These are phyloP conservation scores for Galemys pyrenaicus DNA, from an alignment of 2,113 vertebrate species.

Conservation along the genomic window DNA sequence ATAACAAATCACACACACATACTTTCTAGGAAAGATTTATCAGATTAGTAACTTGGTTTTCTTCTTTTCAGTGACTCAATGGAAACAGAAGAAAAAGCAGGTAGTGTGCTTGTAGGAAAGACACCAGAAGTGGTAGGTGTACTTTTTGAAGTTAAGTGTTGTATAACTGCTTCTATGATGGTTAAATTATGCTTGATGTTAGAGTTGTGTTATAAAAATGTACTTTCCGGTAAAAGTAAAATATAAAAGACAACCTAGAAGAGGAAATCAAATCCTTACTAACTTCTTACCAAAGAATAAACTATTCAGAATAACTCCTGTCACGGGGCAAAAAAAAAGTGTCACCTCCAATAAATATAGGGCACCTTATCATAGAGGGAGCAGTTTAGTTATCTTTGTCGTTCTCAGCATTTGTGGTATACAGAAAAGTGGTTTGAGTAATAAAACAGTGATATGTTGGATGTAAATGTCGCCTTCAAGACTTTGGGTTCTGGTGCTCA, in stretches of 20 bases:
- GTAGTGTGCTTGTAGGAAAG: slow-evolving; percentile 89
- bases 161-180: background rate
- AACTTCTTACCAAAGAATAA: background rate
- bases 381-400: background rate
- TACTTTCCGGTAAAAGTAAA: slow-evolving; percentile 29
- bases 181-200: background rate
- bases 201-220: slow-evolving; percentile 57
- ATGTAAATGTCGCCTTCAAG: background rate
- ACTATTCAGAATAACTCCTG: background rate
- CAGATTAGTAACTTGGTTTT: slow-evolving; percentile 45
- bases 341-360: background rate
- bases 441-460: background rate
- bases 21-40: slow-evolving; percentile 25
- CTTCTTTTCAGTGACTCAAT: slow-evolving; percentile 93
- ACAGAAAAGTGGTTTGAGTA: background rate
- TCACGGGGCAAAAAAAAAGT: background rate
- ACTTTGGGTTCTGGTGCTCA: background rate
- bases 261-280: background rate
- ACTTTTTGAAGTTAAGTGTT: background rate
- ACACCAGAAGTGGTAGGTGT: slow-evolving; percentile 89
- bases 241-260: slow-evolving; percentile 18
- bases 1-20: background rate
- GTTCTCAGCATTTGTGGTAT: background rate
- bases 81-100: slow-evolving; percentile 96
- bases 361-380: background rate